phyloP scores from a whole-genome alignment of 2,888 invertebrate genomes.

The Sinelater perroti region DNA sequence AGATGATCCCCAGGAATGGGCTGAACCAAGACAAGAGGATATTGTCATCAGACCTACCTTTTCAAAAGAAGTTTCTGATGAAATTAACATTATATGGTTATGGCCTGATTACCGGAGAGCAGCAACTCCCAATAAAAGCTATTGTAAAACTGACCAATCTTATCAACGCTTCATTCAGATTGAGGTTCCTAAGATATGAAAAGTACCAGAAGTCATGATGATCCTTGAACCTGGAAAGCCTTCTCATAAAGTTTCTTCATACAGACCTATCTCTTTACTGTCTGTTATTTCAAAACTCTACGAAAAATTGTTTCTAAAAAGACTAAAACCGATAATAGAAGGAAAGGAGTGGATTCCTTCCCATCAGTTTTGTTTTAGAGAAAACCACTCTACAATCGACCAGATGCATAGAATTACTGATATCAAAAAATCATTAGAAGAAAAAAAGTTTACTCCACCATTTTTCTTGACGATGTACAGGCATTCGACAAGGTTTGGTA shows the following conservation, averaged over 20 bases:
- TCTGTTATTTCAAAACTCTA: conserved; percentile 42
- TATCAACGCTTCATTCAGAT: conserved; percentile 21
- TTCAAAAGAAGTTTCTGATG: too few relatives aligned
- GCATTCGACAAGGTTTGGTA: not conserved
- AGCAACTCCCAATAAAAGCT: too few relatives aligned
- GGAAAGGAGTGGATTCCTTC: conserved; percentile 19
- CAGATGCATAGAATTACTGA: conserved; percentile 3
- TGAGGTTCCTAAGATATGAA: conserved; percentile 34
- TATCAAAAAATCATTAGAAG: conserved; percentile 15
- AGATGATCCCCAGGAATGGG: too few relatives aligned
- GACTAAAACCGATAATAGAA: conserved; percentile 31
- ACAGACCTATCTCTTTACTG: conserved; percentile 43
- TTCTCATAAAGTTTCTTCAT: conserved; percentile 35
- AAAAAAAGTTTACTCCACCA: conserved; percentile 11
- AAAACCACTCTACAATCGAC: conserved; percentile 10
- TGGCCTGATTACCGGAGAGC: not conserved
- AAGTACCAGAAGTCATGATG: conserved; percentile 44
- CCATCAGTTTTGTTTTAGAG: conserved; percentile 22
- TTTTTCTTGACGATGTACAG: conserved; percentile 10
- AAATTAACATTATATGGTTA: not conserved
- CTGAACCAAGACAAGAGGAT: too few relatives aligned
- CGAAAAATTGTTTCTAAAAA: conserved; percentile 40
- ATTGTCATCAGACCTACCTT: too few relatives aligned
- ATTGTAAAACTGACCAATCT: conserved; percentile 28
- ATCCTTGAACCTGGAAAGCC: conserved; percentile 41